These are phyloP conservation scores for Turritopsis dohrnii DNA, from an alignment of 30 jellyfish, hydroid and myxozoan genomes.

Conservation along the genomic window DNA sequence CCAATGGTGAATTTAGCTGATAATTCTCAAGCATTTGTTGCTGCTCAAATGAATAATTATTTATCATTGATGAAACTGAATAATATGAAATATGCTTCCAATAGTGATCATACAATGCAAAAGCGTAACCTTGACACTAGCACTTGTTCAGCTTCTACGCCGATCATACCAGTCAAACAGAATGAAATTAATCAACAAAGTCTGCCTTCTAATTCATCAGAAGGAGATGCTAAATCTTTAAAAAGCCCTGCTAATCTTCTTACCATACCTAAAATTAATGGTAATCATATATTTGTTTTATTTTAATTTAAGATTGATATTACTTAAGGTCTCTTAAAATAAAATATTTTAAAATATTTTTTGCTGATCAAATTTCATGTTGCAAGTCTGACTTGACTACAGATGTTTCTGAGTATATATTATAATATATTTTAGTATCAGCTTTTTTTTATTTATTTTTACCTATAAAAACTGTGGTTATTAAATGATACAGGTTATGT, in stretches of 20 bases:
- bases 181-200: not conserved
- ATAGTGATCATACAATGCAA: not conserved
- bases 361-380: too few relatives aligned
- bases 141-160: not conserved
- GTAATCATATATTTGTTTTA: not conserved
- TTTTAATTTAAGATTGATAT: not conserved
- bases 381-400: too few relatives aligned
- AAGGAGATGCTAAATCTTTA: not conserved
- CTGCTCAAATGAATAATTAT: constrained; percentile 31
- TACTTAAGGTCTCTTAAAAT: too few relatives aligned
- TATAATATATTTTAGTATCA: too few relatives aligned
- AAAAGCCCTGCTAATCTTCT: not conserved
- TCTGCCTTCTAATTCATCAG: not conserved
- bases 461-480: too few relatives aligned
- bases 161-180: not conserved
- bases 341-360: too few relatives aligned
- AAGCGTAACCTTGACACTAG: not conserved
- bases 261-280: not conserved
- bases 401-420: too few relatives aligned
- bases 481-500: too few relatives aligned
- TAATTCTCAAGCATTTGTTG: constrained; percentile 22
- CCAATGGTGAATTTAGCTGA: not conserved
- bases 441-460: too few relatives aligned
- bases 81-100: not conserved
- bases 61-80: constrained; percentile 1